Evolutionary conservation across 2,888 invertebrate genomes (phyloP), one percentile per base, ranked within the genome.

Genomic region (Matsumyia berberina): DNA sequence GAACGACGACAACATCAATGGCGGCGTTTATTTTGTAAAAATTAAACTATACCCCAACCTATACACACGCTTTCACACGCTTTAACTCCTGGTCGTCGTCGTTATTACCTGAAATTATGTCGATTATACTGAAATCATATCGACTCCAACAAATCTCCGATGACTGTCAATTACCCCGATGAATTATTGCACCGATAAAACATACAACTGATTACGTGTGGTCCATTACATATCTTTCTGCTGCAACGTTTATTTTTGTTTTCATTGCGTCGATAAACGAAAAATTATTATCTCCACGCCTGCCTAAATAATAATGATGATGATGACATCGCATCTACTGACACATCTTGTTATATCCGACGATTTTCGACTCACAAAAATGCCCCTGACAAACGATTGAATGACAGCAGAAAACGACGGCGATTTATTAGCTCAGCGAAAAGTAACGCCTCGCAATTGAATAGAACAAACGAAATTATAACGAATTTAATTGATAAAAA

Each of bases 291-390:
- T 33, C 9, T 55, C 12, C 29, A 39, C 73, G 17, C 11, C 67
- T 66, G 60, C 55, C 58, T 60, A 72, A 24, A 24, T 24, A 24
- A 87, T 87, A 87, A 88, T 88, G 88, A 90, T 91, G 91, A 91
- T 91, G 91, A 91, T 91, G 91, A 91, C 91, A 90, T 91, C 90
- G 91, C 89, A 91, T 90, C 88, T 90, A 87, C 87, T 91, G 87
- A 91, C 91, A 88, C 89, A 90, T 89, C 91, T 91, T 89, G 90
- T 91, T 87, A 91, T 91, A 89, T 88, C 91, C 90, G 91, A 91
- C 88, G 91, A 91, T 88, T 91, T 91, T 91, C 91, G 91, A 89
- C 91, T 91, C 89, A 88, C 88, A 87, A 89, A 89, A 89, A 89
- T 89, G 88, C 88, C 88, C 86, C 87, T 89, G 86, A 90, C 89